Conservation (phyloP, 1,140 invertebrate species). For the Drosophila nikananu region DNA sequence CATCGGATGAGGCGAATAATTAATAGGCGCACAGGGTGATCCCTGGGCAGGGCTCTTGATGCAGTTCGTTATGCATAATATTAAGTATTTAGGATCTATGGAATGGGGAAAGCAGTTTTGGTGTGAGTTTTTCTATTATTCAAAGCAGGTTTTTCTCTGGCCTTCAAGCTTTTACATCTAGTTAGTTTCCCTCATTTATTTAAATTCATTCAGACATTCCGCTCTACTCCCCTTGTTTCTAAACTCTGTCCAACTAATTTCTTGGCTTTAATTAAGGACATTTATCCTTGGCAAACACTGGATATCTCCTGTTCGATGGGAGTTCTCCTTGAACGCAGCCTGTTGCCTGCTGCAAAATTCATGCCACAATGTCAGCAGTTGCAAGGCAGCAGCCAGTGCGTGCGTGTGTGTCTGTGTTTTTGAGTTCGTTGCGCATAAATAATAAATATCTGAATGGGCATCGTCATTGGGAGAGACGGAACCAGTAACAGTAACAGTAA, state of each 20-base stretch:
- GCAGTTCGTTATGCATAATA: neutral
- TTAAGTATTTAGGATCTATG: neutral
- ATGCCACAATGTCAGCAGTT: constrained; percentile 55
- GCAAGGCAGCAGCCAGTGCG: constrained; percentile 11
- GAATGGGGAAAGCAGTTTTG: neutral
- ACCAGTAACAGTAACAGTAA: constrained; percentile 9
- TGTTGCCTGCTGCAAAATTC: constrained; percentile 63
- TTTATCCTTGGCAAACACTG: too few species aligned
- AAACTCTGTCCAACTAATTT: neutral
- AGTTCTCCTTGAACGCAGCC: neutral
- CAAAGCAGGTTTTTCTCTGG: neutral
- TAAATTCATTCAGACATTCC: neutral
- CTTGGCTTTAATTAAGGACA: neutral
- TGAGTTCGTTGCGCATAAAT: constrained; percentile 41
- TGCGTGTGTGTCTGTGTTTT: constrained; percentile 30
- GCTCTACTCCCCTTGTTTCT: too few species aligned
- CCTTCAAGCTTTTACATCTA: neutral
- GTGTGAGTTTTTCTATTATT: too few species aligned
- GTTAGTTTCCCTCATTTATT: neutral
- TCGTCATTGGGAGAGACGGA: constrained; percentile 62
- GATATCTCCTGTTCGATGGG: constrained; percentile 18
- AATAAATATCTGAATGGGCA: constrained; percentile 50
- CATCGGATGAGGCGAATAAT: constrained; percentile 13
- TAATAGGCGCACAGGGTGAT: neutral
- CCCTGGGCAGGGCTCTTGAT: too few species aligned